A percentile compares a stretch with the other conserved stretches of the same genome.
Conservation (phyloP, 2,888 invertebrate species). For the Eupeodes latifasciatus region DNA sequence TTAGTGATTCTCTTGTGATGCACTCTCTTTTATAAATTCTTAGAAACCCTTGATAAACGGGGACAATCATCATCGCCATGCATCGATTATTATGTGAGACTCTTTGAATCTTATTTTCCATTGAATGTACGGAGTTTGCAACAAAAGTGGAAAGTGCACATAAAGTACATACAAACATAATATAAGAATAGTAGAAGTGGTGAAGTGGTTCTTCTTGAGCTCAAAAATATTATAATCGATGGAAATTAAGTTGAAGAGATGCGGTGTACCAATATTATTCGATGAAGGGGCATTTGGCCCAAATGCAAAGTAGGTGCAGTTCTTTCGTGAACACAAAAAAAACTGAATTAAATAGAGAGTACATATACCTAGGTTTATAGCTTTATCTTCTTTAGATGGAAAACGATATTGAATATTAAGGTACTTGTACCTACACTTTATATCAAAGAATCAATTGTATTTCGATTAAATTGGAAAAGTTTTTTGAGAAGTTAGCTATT, state of each 20-base stretch:
- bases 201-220: constrained; percentile 66
- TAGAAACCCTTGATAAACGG: constrained; percentile 9
- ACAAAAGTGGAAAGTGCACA: constrained; percentile 55
- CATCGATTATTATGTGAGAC: constrained; percentile 40
- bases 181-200: constrained; percentile 4
- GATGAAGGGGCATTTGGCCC: constrained; percentile 5
- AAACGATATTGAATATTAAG: constrained; percentile 41
- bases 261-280: constrained; percentile 54
- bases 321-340: constrained; percentile 7
- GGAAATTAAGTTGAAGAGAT: constrained; percentile 70
- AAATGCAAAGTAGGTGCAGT: constrained; percentile 46
- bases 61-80: constrained; percentile 36
- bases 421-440: not conserved
- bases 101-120: constrained; percentile 24
- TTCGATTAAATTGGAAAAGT: constrained; percentile 72
- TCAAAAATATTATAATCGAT: constrained; percentile 61
- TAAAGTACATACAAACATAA: not conserved
- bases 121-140: constrained; percentile 9
- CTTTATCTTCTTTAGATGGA: not conserved
- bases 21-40: constrained; percentile 11
- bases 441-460: constrained; percentile 65
- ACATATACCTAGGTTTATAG: not conserved
- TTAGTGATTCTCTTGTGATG: constrained; percentile 66
- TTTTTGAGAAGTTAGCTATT: constrained; percentile 66
- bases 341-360: constrained; percentile 34